Conservation (phyloP, 2,888 invertebrate species). For the Orchestes rusci region DNA sequence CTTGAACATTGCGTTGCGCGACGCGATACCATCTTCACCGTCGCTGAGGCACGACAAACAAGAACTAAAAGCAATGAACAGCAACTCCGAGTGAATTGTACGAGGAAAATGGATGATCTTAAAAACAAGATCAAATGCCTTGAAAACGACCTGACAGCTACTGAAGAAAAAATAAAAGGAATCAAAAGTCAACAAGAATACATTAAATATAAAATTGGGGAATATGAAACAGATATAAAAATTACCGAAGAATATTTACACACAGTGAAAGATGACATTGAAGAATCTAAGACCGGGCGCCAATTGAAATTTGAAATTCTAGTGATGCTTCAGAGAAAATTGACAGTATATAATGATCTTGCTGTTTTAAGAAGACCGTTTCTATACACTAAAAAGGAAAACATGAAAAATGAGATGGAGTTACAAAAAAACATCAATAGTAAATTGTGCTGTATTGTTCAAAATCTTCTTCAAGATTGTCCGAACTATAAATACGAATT, state of each 20-base stretch:
- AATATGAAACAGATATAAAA: slow-evolving; percentile 12
- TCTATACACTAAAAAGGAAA: slow-evolving; percentile 40
- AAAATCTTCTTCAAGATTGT: slow-evolving; percentile 54
- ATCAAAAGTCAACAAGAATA: slow-evolving; percentile 10
- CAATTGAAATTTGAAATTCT: slow-evolving; percentile 51
- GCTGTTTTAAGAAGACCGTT: slow-evolving; percentile 40
- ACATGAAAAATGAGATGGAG: slow-evolving; percentile 50
- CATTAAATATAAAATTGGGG: slow-evolving; percentile 11
- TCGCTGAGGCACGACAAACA: slow-evolving; percentile 51
- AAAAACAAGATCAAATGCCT: slow-evolving; percentile 51
- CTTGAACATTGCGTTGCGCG: slow-evolving; percentile 58
- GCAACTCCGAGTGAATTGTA: slow-evolving; percentile 46
- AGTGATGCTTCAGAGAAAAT: slow-evolving; percentile 63
- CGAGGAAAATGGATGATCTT: slow-evolving; percentile 53
- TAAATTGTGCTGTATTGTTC: slow-evolving; percentile 52
- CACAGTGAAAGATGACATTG: slow-evolving; percentile 30
- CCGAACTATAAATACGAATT: slow-evolving; percentile 49
- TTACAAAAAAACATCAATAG: slow-evolving; percentile 54
- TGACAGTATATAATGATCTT: slow-evolving; percentile 52
- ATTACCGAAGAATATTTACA: slow-evolving; percentile 14
- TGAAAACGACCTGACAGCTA: slow-evolving; percentile 38
- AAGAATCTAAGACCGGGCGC: slow-evolving; percentile 42
- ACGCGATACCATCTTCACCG: slow-evolving; percentile 56
- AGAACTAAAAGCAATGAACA: slow-evolving; percentile 38
- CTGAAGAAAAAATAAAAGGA: slow-evolving; percentile 12